A percentile compares a stretch with the other conserved stretches of the same genome.
Evolutionary conservation across 1,140 invertebrate genomes (phyloP).

Genomic region (Drosophila orena): DNA sequence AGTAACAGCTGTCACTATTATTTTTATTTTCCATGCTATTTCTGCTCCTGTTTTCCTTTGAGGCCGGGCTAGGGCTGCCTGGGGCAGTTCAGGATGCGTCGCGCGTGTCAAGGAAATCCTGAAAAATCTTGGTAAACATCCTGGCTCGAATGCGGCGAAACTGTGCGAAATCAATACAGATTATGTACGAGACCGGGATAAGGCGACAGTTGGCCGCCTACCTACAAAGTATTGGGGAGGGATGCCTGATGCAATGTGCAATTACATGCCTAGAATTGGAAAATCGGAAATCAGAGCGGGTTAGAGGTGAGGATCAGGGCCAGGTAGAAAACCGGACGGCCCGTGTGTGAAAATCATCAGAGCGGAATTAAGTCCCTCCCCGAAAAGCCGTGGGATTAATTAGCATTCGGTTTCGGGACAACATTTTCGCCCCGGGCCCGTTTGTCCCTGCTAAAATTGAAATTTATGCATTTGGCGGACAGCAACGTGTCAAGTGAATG

Average conservation of each 20-base stretch:
- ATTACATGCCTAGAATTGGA: conserved; percentile 78
- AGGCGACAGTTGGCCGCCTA: conserved; percentile 47
- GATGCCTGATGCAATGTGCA: conserved; percentile 56
- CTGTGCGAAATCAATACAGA: conserved; percentile 63
- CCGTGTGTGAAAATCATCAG: conserved; percentile 70
- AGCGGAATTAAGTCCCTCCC: conserved; percentile 58
- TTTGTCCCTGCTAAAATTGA: conserved; percentile 26
- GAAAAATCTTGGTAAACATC: conserved; percentile 37
- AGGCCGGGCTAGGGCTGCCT: conserved; percentile 17
- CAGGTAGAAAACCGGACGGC: conserved; percentile 16
- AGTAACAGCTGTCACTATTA: conserved; percentile 67
- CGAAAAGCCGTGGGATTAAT: conserved; percentile 67
- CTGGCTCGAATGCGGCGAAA: conserved; percentile 4
- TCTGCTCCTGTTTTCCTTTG: conserved; percentile 26
- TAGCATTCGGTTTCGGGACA: conserved; percentile 72
- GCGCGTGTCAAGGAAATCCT: conserved; percentile 61
- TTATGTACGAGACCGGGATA: conserved; percentile 44
- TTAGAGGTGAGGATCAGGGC: conserved; percentile 31
- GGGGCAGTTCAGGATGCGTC: conserved; percentile 9
- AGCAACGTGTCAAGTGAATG: conserved; percentile 67
- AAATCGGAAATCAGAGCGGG: conserved; percentile 55
- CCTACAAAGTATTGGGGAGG: conserved; percentile 11
- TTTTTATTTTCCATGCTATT: conserved; percentile 5
- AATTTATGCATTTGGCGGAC: conserved; percentile 51
- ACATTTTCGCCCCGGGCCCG: background rate